Conservation (phyloP, 2,888 invertebrate species). For the Acanthopleura granulata region DNA sequence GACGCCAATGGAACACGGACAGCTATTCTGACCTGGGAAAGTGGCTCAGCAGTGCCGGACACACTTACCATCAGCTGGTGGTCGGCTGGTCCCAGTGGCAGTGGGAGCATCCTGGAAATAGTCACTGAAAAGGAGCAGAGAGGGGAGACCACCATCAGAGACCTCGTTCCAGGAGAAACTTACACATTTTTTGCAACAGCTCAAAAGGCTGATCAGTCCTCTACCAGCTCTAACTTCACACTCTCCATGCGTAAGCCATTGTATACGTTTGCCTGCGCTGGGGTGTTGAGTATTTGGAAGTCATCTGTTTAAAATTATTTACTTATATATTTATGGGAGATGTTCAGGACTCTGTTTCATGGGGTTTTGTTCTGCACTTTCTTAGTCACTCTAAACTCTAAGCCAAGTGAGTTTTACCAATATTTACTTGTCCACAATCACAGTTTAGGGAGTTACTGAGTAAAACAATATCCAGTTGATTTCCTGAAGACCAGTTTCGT, state of each 20-base stretch:
- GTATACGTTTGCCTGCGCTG: too few species aligned
- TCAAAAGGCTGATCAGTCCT: background rate
- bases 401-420: too few species aligned
- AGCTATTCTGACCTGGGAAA: background rate
- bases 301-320: too few species aligned
- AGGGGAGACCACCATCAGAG: background rate
- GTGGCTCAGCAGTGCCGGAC: background rate
- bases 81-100: background rate
- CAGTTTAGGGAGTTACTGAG: too few species aligned
- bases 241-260: background rate
- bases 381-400: too few species aligned
- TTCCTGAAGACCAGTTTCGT: too few species aligned
- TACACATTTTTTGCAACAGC: background rate
- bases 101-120: background rate
- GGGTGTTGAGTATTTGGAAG: too few species aligned
- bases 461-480: too few species aligned
- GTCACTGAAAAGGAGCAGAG: background rate
- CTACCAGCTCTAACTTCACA: background rate
- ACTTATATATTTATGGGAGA: too few species aligned
- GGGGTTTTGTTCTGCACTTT: too few species aligned
- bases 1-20: background rate
- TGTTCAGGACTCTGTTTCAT: too few species aligned
- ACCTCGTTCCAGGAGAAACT: background rate
- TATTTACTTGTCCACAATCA: too few species aligned
- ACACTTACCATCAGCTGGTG: background rate